A percentile compares a stretch with the other conserved stretches of the same genome.
phyloP scores from a whole-genome alignment of 2,113 vertebrate genomes.

The Tamias sibiricus region DNA sequence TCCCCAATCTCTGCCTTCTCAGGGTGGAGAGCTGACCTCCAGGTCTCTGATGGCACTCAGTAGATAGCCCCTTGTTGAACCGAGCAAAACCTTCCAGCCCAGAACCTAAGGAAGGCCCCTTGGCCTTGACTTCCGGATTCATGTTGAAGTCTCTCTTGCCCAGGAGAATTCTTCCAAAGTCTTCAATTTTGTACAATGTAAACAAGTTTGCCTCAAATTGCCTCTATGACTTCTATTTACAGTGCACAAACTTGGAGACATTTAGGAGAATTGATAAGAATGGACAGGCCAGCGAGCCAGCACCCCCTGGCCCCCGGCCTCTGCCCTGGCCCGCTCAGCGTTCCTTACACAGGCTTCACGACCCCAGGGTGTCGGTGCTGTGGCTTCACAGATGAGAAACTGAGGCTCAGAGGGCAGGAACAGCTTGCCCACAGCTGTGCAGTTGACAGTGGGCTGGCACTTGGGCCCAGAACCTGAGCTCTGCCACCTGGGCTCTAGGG shows the following conservation, averaged over 20 bases:
- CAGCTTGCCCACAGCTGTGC: rapidly evolving
- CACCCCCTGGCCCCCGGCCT: background rate
- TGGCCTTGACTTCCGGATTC: background rate
- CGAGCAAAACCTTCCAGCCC: background rate
- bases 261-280: background rate
- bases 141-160: rapidly evolving
- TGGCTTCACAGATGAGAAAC: background rate
- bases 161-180: background rate
- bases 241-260: background rate
- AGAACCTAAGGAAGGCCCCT: background rate
- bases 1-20: background rate
- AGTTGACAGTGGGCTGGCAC: background rate
- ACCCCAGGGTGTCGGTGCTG: rapidly evolving
- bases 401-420: background rate
- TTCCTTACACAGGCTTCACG: background rate
- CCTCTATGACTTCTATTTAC: background rate
- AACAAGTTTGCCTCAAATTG: background rate
- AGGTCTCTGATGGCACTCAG: background rate
- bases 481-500: background rate
- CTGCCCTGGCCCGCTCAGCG: background rate
- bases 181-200: background rate
- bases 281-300: background rate
- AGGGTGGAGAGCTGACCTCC: background rate
- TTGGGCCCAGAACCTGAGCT: background rate
- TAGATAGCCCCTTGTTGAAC: background rate